Conservation (phyloP, 1,140 invertebrate species). For the Gryon sp. region DNA sequence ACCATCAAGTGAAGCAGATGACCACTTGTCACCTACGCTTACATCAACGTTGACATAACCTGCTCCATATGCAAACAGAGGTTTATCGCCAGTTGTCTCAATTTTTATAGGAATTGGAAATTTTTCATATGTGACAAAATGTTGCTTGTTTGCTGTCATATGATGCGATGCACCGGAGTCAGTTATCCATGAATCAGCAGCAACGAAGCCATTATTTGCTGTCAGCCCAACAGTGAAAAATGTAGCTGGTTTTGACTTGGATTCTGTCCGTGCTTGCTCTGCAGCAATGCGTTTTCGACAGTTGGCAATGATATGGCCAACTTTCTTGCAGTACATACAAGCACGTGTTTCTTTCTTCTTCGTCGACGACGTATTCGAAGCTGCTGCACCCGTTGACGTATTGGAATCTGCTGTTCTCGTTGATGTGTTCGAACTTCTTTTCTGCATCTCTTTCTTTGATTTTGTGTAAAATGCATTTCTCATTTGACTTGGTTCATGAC, state of each 20-base stretch:
- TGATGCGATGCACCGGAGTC: conserved; percentile 50
- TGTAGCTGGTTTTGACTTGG: conserved; percentile 1
- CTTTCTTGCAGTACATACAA: conserved; percentile 51
- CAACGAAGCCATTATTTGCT: conserved; percentile 4
- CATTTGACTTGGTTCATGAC: too few species aligned
- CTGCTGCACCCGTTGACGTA: too few species aligned
- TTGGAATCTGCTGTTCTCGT: too few species aligned
- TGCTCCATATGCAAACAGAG: conserved; percentile 16
- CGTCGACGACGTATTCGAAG: too few species aligned
- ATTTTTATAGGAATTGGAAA: conserved; percentile 20
- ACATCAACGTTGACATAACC: conserved; percentile 17
- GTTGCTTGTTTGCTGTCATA: conserved; percentile 51
- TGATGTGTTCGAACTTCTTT: conserved; percentile 1
- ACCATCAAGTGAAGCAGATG: too few species aligned
- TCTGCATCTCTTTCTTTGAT: conserved; percentile 5
- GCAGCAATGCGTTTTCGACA: conserved; percentile 25
- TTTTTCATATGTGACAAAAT: conserved; percentile 40
- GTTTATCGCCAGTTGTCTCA: conserved; percentile 9
- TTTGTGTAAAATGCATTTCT: conserved; percentile 50
- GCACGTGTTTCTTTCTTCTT: conserved; percentile 34
- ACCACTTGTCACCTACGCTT: conserved; percentile 1
- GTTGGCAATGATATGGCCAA: conserved; percentile 31
- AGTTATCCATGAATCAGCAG: conserved; percentile 34
- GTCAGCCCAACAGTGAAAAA: conserved; percentile 25
- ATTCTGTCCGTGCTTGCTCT: conserved; percentile 14